A percentile compares a stretch with the other conserved stretches of the same genome.
Evolutionary conservation across 2,888 invertebrate genomes (phyloP).

Genomic region (Lobophora halterata): DNA sequence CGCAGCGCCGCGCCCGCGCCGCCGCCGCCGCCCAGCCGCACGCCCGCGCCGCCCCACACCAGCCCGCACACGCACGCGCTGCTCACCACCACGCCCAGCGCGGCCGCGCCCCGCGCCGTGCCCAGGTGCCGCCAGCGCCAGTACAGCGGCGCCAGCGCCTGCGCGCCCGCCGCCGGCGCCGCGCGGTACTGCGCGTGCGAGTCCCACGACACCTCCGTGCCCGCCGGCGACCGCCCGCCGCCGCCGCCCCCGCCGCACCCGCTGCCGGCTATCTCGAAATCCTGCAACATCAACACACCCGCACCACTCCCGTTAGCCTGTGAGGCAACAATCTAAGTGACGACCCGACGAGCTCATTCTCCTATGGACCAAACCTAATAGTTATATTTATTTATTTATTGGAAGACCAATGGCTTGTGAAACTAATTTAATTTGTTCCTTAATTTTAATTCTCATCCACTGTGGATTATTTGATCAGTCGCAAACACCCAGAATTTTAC

Average conservation of each 20-base stretch:
- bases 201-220: constrained; percentile 75
- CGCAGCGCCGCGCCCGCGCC: constrained; percentile 65
- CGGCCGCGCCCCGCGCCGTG: constrained; percentile 41
- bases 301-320: too few species aligned
- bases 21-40: constrained; percentile 44
- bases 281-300: constrained; percentile 44
- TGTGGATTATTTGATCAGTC: too few species aligned
- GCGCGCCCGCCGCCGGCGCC: constrained; percentile 61
- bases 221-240: constrained; percentile 70
- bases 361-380: too few species aligned
- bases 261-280: constrained; percentile 81
- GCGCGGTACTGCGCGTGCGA: constrained; percentile 75
- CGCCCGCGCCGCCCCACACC: constrained; percentile 53
- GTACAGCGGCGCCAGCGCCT: constrained; percentile 69
- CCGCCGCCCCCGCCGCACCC: constrained; percentile 62
- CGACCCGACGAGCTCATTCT: too few species aligned
- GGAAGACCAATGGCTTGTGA: too few species aligned
- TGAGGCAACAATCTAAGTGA: too few species aligned
- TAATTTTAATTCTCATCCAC: too few species aligned
- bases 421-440: too few species aligned
- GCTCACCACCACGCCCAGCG: constrained; percentile 38
- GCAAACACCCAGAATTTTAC: too few species aligned
- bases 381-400: too few species aligned
- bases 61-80: constrained; percentile 42
- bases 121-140: constrained; percentile 58